phyloP scores from a whole-genome alignment of 2,888 invertebrate species.

The Aelia acuminata region DNA sequence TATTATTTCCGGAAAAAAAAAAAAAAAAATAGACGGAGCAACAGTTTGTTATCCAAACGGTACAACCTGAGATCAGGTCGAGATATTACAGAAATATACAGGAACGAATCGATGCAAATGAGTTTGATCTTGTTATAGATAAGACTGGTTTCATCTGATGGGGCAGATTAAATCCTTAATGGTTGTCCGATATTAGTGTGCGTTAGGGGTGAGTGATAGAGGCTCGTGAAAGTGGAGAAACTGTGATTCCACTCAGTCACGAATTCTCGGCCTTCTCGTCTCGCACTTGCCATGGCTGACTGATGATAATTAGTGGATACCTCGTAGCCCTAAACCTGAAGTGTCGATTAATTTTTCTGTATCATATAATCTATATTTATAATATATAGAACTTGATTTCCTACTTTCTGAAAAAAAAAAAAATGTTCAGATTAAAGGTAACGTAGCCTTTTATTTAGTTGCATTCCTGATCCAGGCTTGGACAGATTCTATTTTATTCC shows the following conservation, averaged over 20 bases:
- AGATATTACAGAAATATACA: slow-evolving; percentile 1
- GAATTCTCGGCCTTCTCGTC: not conserved
- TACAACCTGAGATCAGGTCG: not conserved
- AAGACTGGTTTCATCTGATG: not conserved
- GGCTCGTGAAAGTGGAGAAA: slow-evolving; percentile 1
- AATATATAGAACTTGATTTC: not conserved
- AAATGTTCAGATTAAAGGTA: too few relatives aligned
- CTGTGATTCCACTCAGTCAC: slow-evolving; percentile 14
- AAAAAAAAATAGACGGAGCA: not conserved
- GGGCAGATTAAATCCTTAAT: slow-evolving; percentile 24
- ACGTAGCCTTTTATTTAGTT: too few relatives aligned
- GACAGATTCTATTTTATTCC: not conserved
- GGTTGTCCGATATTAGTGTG: slow-evolving; percentile 13
- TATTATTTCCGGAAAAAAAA: not conserved
- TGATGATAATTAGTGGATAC: not conserved
- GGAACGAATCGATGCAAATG: slow-evolving; percentile 31
- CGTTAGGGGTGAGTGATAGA: not conserved
- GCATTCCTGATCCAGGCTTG: not conserved
- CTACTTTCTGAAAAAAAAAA: too few relatives aligned
- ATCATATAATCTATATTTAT: not conserved
- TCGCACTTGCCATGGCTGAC: not conserved
- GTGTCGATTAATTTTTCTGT: not conserved
- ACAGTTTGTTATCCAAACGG: not conserved
- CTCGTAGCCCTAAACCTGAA: not conserved
- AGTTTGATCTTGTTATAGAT: slow-evolving; percentile 24